phyloP scores from a whole-genome alignment of 1,140 invertebrate species.

The Neodiprion lecontei region DNA sequence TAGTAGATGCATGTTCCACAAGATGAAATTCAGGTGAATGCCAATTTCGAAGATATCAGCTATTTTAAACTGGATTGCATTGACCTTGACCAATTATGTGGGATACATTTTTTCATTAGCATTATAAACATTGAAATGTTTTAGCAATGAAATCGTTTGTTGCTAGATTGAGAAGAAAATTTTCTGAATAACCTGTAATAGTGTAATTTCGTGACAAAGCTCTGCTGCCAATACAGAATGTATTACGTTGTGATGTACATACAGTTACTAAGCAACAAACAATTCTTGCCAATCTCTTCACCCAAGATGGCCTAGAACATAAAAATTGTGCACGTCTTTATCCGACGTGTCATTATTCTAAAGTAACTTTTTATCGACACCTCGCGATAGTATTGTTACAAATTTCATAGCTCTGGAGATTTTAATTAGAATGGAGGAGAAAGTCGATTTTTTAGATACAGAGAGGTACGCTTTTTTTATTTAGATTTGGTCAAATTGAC shows the following conservation, averaged over 20 bases:
- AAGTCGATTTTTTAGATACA: background rate
- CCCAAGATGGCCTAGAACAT: constrained; percentile 13
- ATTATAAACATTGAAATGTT: no score
- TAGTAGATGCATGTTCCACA: no score
- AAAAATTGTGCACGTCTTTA: background rate
- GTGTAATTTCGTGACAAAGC: no score
- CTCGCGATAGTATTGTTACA: background rate
- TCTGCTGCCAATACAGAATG: background rate
- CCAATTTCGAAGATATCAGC: no score
- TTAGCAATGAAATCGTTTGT: no score
- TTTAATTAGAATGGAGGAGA: constrained; percentile 4
- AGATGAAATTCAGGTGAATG: no score
- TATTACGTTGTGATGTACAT: background rate
- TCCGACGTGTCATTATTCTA: background rate
- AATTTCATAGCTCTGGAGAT: background rate
- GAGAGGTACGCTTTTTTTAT: background rate
- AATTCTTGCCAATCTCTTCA: background rate
- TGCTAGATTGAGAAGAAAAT: no score
- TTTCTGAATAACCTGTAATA: no score
- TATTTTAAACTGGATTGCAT: no score
- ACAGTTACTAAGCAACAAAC: constrained; percentile 5
- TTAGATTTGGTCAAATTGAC: background rate
- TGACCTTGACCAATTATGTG: no score
- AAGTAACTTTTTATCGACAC: background rate
- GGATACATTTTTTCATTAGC: no score